Conservation (phyloP, 2,113 vertebrate genomes). For the Euleptes europaea region DNA sequence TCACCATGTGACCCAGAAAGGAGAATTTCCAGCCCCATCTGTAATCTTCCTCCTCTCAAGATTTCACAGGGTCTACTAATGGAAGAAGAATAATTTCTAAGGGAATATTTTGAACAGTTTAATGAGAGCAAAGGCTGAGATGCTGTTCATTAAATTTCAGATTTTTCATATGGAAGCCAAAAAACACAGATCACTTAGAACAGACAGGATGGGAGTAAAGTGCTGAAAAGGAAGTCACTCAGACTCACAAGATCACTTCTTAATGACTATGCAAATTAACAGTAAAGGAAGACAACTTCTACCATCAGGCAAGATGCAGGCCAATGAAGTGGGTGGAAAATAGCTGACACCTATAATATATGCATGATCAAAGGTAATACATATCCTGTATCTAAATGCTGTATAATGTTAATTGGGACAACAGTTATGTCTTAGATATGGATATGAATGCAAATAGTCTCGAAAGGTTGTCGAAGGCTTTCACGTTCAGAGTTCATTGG, state of each 20-base stretch:
- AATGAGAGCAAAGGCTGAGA: constrained; percentile 37
- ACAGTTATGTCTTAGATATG: no score
- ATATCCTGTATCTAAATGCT: background rate
- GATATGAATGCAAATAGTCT: no score
- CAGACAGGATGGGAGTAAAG: constrained; percentile 35
- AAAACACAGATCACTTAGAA: constrained; percentile 49
- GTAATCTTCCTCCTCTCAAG: constrained; percentile 40
- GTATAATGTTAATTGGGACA: background rate
- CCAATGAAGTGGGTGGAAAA: constrained; percentile 1
- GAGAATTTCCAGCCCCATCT: constrained; percentile 28
- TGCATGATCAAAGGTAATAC: background rate
- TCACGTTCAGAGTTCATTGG: no score
- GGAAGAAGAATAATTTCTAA: constrained; percentile 50
- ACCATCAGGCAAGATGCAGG: background rate
- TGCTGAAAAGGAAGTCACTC: constrained; percentile 10
- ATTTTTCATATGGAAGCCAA: constrained; percentile 44
- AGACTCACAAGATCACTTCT: constrained; percentile 41
- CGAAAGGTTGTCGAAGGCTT: no score
- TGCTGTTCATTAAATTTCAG: constrained; percentile 50
- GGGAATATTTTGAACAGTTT: constrained; percentile 64
- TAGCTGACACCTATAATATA: background rate
- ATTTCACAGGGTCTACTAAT: constrained; percentile 48
- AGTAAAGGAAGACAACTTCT: fast-evolving
- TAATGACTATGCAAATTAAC: constrained; percentile 38
- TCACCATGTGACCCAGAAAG: constrained; percentile 37